Base-by-base conservation (phyloP, 2,888 invertebrate species). In the Drosophila melanosoma region DNA sequence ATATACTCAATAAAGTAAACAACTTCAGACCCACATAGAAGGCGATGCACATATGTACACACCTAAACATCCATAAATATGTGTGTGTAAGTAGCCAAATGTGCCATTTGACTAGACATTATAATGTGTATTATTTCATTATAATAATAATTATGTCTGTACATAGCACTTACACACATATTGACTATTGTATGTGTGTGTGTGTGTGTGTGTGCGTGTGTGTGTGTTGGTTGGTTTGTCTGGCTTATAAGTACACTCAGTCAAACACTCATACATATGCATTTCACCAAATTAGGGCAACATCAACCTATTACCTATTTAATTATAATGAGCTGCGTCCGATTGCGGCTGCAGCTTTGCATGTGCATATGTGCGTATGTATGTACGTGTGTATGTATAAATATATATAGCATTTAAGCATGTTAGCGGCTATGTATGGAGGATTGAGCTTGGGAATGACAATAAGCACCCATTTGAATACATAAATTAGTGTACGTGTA, bases 251-350 rank as follows among this genome's bases (percentile, higher is more conserved):
- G 83, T 79, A 79, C 68, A 62, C 61, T 59, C 36, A 67, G 62
- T 52, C 76, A 83, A 59, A n/a, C 36, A 49, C 63, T 59, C 69
- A 74, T 56, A 74, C 59, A 68, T 53, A 51, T 64, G 58, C 71
- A 79, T 70, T 69, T 58, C 60, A 54, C 67, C 79, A 88, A 85
- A 88, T 87, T 89, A 84, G 89, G 82, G 71, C 83, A 84, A 65
- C 74, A 74, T 82, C 87, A 83, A 72, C 70, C 79, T 71, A 82
- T 76, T 76, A 81, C 83, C 82, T 81, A 83, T 89, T 87, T 87
- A 89, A 86, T 89, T 87, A 89, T 86, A 86, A 86, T 86, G 86
- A 86, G 86, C 89, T 87, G 72, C 62, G 72, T 81, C 82, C 76
- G 66, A 73, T 68, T 79, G 69, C 74, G 59, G 53, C 54, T 79